These are phyloP conservation scores for Falco naumanni DNA, from an alignment of 2,797 vertebrate genomes.

Conservation along the genomic window DNA sequence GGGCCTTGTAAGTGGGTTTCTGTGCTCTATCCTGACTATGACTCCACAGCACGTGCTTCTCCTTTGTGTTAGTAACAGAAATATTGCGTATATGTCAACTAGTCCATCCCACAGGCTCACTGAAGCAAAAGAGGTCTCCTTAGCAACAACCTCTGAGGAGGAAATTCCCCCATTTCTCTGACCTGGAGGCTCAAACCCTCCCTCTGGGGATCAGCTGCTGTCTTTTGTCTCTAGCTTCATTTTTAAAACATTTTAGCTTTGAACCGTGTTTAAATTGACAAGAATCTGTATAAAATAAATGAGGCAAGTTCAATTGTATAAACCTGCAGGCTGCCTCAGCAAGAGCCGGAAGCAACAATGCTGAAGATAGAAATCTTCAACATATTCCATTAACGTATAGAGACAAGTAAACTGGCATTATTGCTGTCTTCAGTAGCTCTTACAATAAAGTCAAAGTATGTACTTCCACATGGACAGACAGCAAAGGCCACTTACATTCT, in stretches of 20 bases:
- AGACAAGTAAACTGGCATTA: background rate
- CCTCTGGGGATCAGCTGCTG: background rate
- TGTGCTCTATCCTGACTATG: background rate
- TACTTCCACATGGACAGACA: background rate
- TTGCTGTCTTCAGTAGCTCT: background rate
- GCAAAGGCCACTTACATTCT: background rate
- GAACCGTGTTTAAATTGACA: constrained; percentile 28
- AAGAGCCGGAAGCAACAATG: background rate
- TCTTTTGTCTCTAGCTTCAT: constrained; percentile 23
- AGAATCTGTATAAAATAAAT: constrained; percentile 10
- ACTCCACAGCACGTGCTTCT: background rate
- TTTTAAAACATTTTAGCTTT: constrained; percentile 35
- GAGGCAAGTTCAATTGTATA: constrained; percentile 19
- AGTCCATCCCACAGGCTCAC: background rate
- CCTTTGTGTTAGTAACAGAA: background rate
- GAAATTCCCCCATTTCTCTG: background rate
- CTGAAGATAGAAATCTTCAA: background rate
- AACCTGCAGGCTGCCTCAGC: background rate
- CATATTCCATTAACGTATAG: background rate
- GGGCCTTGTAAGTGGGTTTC: background rate
- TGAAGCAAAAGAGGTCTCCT: background rate
- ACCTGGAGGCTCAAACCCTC: background rate
- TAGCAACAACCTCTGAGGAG: constrained; percentile 11
- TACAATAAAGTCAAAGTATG: background rate
- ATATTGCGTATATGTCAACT: background rate